Percentiles rank a stretch among this genome's conserved stretches.
Evolutionary conservation across 2,113 vertebrate genomes (phyloP).

Genomic region (Phodopus roborovskii): DNA sequence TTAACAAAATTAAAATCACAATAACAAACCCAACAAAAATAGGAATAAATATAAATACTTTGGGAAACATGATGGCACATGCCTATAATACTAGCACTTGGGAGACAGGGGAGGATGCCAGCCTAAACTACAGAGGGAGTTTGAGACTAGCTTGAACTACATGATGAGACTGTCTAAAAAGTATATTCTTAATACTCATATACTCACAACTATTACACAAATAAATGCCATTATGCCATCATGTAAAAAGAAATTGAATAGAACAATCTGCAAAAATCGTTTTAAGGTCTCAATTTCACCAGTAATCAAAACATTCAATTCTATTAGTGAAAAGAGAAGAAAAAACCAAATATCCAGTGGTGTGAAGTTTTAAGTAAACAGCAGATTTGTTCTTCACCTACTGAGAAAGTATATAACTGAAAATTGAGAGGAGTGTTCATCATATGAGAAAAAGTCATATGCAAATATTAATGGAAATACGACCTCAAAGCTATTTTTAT

Average conservation of each 20-base stretch:
- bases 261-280: neutral
- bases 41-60: neutral
- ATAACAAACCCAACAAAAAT: neutral
- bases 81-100: neutral
- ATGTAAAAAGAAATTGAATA: neutral
- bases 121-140: neutral
- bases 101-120: neutral
- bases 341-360: neutral
- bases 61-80: neutral
- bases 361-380: neutral
- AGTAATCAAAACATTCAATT: neutral
- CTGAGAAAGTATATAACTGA: neutral
- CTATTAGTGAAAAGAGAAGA: neutral
- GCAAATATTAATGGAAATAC: neutral
- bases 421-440: neutral
- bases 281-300: neutral
- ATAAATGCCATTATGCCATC: constrained; percentile 6
- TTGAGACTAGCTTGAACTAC: neutral
- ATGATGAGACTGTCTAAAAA: neutral
- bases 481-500: neutral
- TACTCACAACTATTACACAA: neutral
- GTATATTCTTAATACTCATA: neutral
- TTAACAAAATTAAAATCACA: neutral
- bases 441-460: neutral
- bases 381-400: neutral